Evolutionary conservation across 2,888 invertebrate genomes (phyloP).

Genomic region (Cactoblastis cactorum): DNA sequence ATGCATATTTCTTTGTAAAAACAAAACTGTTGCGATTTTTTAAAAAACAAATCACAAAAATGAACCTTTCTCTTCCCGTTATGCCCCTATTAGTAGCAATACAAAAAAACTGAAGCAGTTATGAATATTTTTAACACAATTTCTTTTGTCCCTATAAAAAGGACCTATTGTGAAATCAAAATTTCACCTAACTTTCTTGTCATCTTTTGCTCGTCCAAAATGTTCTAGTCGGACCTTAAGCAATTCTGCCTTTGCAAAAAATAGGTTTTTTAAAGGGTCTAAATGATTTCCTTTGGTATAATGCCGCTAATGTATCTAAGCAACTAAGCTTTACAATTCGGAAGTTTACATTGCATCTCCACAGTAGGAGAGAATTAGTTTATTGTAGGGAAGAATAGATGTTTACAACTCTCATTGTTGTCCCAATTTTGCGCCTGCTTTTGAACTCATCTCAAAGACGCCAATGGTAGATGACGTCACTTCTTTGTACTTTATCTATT

Average conservation of each 20-base stretch:
- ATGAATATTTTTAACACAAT: conserved; percentile 33
- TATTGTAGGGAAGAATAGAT: conserved; percentile 63
- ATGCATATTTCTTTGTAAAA: background rate
- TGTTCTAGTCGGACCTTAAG: conserved; percentile 35
- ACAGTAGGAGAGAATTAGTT: conserved; percentile 72
- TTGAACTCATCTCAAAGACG: conserved; percentile 50
- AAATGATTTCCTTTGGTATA: conserved; percentile 29
- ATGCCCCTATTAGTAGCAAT: conserved; percentile 8
- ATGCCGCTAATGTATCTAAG: conserved; percentile 60
- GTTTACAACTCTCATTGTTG: conserved; percentile 59
- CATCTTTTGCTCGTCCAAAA: conserved; percentile 25
- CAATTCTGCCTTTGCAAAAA: conserved; percentile 51
- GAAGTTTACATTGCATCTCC: conserved; percentile 62
- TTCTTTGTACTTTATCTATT: conserved; percentile 26
- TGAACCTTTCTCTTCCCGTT: background rate
- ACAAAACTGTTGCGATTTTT: conserved; percentile 13
- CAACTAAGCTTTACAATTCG: conserved; percentile 59
- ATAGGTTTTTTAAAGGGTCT: conserved; percentile 21
- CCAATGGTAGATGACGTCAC: conserved; percentile 44
- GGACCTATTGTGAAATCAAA: conserved; percentile 52
- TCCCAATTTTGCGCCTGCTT: conserved; percentile 29
- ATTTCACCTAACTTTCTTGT: conserved; percentile 37
- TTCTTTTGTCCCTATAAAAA: conserved; percentile 34
- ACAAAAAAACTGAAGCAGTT: conserved; percentile 2
- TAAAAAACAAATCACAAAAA: background rate